Percentiles rank a stretch among this genome's conserved stretches.
These are phyloP conservation scores for Oenanthe oenanthe DNA, from an alignment of 2,113 vertebrate genomes.

Conservation along the genomic window DNA sequence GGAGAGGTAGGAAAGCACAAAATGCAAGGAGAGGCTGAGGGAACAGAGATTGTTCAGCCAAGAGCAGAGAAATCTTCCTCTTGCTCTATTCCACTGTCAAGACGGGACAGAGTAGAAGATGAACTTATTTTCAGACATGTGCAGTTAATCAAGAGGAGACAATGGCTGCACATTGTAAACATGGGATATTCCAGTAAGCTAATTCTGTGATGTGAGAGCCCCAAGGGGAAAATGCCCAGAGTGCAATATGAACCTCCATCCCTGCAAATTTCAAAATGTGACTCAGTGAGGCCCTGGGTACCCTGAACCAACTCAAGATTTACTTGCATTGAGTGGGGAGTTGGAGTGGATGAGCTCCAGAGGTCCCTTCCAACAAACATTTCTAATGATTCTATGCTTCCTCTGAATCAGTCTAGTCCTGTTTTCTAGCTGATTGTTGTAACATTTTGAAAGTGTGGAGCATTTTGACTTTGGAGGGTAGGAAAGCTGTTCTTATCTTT, in stretches of 20 bases:
- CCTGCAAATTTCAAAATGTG: neutral
- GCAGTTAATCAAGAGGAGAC: neutral
- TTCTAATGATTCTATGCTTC: neutral
- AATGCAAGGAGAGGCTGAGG: neutral
- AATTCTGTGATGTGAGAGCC: neutral
- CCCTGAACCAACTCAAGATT: neutral
- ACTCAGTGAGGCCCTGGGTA: rapidly evolving
- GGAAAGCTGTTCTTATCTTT: neutral
- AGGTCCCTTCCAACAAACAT: neutral
- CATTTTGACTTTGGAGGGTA: neutral
- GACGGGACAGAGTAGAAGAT: neutral
- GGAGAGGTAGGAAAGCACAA: neutral
- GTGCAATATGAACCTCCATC: neutral
- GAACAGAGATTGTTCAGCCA: neutral
- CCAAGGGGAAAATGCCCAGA: neutral
- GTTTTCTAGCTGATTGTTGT: neutral
- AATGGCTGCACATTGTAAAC: neutral
- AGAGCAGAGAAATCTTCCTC: neutral
- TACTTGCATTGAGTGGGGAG: neutral
- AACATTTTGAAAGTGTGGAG: neutral
- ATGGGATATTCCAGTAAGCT: neutral
- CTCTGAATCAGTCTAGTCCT: neutral
- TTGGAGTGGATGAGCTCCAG: neutral
- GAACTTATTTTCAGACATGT: neutral
- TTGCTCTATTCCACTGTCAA: neutral